Conservation (phyloP, 35 echinoderm and acorn worm genomes). For the Lytechinus pictus region DNA sequence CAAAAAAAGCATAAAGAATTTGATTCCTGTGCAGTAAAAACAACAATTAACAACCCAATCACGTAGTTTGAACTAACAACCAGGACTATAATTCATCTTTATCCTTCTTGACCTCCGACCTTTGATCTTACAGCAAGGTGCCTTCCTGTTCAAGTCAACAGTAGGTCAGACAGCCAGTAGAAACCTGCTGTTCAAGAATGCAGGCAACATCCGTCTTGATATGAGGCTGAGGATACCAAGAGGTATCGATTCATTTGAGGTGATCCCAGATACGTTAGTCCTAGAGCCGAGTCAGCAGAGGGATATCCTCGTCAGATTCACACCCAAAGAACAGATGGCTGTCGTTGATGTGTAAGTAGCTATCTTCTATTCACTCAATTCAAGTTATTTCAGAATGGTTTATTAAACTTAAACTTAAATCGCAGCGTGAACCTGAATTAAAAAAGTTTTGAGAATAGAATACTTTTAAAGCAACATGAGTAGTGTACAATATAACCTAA, state of each 20-base stretch:
- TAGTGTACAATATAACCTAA: too few species aligned
- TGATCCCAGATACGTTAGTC: conserved; percentile 60
- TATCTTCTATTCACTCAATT: too few species aligned
- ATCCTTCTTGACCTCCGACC: not conserved
- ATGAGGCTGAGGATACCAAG: conserved; percentile 57
- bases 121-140: conserved; percentile 36
- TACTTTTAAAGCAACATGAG: too few species aligned
- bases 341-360: conserved; percentile 68
- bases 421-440: too few species aligned
- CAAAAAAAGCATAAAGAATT: too few species aligned
- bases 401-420: too few species aligned
- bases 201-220: conserved; percentile 74
- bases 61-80: too few species aligned
- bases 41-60: too few species aligned
- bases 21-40: too few species aligned
- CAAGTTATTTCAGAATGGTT: too few species aligned
- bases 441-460: too few species aligned
- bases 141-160: conserved; percentile 27
- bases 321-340: conserved; percentile 75
- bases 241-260: conserved; percentile 69
- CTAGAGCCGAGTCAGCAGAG: conserved; percentile 76
- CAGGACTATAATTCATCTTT: too few species aligned
- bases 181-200: conserved; percentile 81
- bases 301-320: conserved; percentile 75
- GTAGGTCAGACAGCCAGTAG: conserved; percentile 59